phyloP scores from a whole-genome alignment of 2,113 vertebrate species.

The Crotalus horridus region DNA sequence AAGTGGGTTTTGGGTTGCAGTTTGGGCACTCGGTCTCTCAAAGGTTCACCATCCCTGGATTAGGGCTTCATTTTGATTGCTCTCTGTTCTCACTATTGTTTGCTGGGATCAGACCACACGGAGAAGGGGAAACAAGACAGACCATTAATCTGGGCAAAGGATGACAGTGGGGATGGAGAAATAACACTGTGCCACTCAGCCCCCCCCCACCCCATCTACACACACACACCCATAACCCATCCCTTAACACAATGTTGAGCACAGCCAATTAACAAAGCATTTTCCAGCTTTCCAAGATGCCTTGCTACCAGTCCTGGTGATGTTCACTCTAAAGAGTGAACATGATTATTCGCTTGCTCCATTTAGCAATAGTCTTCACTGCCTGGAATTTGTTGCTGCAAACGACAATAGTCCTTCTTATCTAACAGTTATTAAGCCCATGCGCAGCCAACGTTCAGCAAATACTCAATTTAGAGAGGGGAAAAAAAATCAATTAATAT shows the following conservation, averaged over 20 bases:
- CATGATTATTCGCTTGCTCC: not conserved
- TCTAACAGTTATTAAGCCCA: not conserved
- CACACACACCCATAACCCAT: not conserved
- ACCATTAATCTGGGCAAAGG: not conserved
- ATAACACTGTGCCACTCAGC: not conserved
- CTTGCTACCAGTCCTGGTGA: constrained; percentile 6
- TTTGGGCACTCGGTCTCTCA: too few species aligned
- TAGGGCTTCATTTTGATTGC: not conserved
- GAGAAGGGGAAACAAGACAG: not conserved
- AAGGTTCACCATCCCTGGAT: not conserved
- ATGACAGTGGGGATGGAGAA: not conserved
- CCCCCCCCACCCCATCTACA: too few species aligned
- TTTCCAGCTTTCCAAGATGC: not conserved
- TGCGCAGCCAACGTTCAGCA: not conserved
- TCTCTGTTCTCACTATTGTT: not conserved
- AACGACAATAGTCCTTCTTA: not conserved
- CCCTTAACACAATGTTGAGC: not conserved
- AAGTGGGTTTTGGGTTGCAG: too few species aligned
- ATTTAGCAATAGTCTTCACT: constrained; percentile 10
- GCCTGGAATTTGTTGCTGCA: constrained; percentile 18
- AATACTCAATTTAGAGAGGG: not conserved
- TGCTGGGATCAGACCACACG: not conserved
- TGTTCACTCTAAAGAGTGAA: not conserved
- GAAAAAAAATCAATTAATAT: not conserved
- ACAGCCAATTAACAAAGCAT: not conserved